Base-by-base conservation (phyloP, 2,797 vertebrate species). In the Myoxocephalus aenaeus region DNA sequence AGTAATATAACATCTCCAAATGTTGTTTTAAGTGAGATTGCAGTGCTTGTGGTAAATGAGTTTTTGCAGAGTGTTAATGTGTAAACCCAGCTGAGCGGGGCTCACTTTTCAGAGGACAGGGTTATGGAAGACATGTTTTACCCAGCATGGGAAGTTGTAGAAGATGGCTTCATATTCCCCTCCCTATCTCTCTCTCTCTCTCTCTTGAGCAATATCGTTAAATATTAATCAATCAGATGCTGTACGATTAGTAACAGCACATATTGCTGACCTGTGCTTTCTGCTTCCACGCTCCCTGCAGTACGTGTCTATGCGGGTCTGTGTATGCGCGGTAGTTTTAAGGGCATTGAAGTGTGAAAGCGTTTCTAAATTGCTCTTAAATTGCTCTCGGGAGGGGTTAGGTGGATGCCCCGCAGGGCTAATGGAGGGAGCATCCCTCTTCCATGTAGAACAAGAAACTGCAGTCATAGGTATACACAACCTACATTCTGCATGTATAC, bases 291-390 rank as follows among this genome's bases (percentile, higher is more conserved):
- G 65, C 76, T 73, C 65, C 51, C 66, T 70, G 54, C 63, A 61
- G 34, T 59, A 42, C 36, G 32, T 42, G 25, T 58, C 42, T 69
- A 29, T 81, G 36, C 74, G 65, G 69, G 70, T 78, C 36, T 75
- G 77, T 44, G 66, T 67, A 18, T 73, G 75, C 65, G 76, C 65
- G 65, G 69, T 75, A 40, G 74, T 86, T 82, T 82, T 87, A 81
- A 88, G 79, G 83, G 85, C 67, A 82, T 90, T 93, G 87, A 87
- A 91, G 85, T 87, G 88, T 90, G 89, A 90, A 93, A 89, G 82
- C 64, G 70, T 90, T 92, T 93, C 84, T 89, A 92, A 93, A 93
- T 92, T 87, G 87, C 88, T 90, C 87, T 76, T 90, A 90, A 93
- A 90, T 92, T 90, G 90, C 91, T 91, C 84, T 54, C 13, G 85